A percentile compares a stretch with the other conserved stretches of the same genome.
Conservation (phyloP, 2,113 vertebrate genomes). For the Zosterops borbonicus region DNA sequence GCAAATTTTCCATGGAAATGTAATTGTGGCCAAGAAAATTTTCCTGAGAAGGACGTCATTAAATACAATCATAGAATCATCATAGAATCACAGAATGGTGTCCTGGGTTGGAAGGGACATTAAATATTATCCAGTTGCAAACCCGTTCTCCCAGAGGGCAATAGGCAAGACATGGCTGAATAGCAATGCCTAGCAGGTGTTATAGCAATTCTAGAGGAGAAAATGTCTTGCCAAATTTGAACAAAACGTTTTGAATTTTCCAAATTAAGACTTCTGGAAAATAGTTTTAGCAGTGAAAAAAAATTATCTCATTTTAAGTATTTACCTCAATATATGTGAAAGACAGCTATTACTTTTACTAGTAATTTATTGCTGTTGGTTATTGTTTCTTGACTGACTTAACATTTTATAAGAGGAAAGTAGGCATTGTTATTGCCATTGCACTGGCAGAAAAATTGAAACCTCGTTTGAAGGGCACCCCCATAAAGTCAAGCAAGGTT, state of each 20-base stretch:
- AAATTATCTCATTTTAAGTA: not conserved
- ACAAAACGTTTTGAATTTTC: not conserved
- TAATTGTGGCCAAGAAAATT: not conserved
- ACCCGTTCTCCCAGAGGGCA: not conserved
- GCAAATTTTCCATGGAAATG: not conserved
- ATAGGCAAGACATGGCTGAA: not conserved
- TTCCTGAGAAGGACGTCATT: not conserved
- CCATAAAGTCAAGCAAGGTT: constrained; percentile 7
- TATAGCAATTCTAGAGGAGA: not conserved
- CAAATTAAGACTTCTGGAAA: not conserved
- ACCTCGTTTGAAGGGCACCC: not conserved
- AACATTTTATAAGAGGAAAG: not conserved
- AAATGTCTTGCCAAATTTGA: not conserved
- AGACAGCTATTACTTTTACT: not conserved
- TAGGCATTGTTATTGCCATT: not conserved
- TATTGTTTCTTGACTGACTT: not conserved
- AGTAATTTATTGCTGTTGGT: not conserved
- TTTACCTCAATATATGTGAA: not conserved
- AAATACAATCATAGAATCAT: not conserved
- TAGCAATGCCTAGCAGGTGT: not conserved
- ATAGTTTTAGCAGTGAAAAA: not conserved
- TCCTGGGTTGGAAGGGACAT: not conserved
- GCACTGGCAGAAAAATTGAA: not conserved
- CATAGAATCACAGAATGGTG: not conserved
- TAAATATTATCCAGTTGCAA: not conserved